Evolutionary conservation across 2,113 vertebrate species (phyloP).

Genomic region (Myotis yumanensis): DNA sequence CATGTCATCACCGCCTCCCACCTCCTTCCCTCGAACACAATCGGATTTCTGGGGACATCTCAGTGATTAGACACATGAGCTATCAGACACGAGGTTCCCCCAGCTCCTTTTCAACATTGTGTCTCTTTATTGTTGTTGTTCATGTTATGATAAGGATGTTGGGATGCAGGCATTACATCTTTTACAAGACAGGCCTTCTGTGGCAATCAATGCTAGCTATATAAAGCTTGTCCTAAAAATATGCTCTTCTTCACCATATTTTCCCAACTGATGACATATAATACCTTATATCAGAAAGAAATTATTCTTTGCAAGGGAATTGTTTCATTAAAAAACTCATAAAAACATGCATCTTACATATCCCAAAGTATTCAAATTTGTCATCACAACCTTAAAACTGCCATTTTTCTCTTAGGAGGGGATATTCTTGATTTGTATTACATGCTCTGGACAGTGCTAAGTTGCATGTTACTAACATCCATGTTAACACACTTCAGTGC

Average conservation of each 20-base stretch:
- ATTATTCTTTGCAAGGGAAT: background rate
- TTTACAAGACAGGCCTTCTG: background rate
- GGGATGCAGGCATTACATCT: background rate
- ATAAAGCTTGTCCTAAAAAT: background rate
- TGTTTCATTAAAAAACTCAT: slow-evolving; percentile 4
- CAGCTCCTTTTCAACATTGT: slow-evolving; percentile 72
- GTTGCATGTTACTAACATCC: background rate
- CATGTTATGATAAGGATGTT: background rate
- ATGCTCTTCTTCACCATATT: background rate
- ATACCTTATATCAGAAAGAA: background rate
- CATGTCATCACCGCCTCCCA: slow-evolving; percentile 75
- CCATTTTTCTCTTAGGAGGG: background rate
- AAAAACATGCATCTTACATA: background rate
- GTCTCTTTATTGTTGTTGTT: slow-evolving; percentile 35
- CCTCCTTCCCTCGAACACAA: background rate
- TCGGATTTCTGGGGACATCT: slow-evolving; percentile 77
- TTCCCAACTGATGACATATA: slow-evolving; percentile 40
- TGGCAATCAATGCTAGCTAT: slow-evolving; percentile 35
- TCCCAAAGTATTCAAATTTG: background rate
- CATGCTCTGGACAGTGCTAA: background rate
- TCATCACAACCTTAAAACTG: background rate
- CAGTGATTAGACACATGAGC: slow-evolving; percentile 80
- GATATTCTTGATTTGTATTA: background rate
- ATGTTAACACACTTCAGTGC: background rate
- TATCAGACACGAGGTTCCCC: slow-evolving; percentile 72